Evolutionary conservation across 35 echinoderm and acorn worm genomes (phyloP).

Genomic region (Heliocidaris erythrogramma): DNA sequence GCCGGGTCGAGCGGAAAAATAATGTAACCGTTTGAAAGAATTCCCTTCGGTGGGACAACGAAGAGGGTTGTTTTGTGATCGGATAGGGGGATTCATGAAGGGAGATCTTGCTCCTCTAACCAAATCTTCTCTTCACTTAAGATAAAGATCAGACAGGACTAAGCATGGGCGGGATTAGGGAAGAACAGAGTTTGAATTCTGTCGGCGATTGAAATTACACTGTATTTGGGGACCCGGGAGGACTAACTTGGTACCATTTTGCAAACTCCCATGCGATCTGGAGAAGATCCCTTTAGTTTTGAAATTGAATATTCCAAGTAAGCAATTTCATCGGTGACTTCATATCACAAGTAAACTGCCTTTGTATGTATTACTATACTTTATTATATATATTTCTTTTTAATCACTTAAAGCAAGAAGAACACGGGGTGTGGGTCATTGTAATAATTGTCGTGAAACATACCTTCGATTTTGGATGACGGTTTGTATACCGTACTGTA

Average conservation of each 20-base stretch:
- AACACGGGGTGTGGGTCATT: too few species aligned
- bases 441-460: too few species aligned
- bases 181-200: background rate
- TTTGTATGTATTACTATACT: too few species aligned
- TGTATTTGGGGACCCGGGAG: background rate
- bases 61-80: conserved; percentile 30
- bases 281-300: background rate
- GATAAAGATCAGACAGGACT: background rate
- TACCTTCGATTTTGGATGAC: too few species aligned
- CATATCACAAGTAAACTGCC: too few species aligned
- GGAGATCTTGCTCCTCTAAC: background rate
- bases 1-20: background rate
- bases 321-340: too few species aligned
- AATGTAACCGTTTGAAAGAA: background rate
- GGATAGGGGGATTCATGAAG: background rate
- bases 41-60: conserved; percentile 4
- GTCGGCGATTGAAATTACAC: background rate
- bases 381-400: too few species aligned
- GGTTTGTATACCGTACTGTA: too few species aligned
- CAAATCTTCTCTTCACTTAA: background rate
- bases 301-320: background rate
- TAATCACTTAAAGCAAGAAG: too few species aligned
- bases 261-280: background rate
- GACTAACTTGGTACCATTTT: background rate
- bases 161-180: background rate